Evolutionary conservation across 2,888 invertebrate genomes (phyloP).

Genomic region (Balanococcus diminutus): DNA sequence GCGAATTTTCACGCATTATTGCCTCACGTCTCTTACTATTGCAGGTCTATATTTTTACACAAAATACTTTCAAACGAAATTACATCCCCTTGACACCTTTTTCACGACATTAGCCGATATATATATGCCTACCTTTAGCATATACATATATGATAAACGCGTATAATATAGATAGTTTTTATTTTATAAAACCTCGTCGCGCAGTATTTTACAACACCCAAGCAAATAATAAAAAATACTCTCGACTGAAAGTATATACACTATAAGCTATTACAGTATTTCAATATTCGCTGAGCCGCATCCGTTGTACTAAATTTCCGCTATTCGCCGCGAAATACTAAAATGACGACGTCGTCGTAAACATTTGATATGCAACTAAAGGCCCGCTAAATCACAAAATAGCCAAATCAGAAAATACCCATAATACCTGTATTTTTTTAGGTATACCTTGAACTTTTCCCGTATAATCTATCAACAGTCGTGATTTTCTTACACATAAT

Average conservation of each 20-base stretch:
- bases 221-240: neutral
- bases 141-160: slow-evolving; percentile 2
- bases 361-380: neutral
- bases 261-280: neutral
- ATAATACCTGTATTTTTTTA: neutral
- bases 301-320: neutral
- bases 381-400: neutral
- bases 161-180: neutral
- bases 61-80: neutral
- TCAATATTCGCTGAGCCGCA: neutral
- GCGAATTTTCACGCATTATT: neutral
- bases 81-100: neutral
- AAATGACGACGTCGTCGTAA: neutral
- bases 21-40: too few relatives aligned
- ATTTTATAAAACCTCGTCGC: neutral
- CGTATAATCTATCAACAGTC: too few relatives aligned
- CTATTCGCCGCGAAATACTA: neutral
- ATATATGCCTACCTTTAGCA: neutral
- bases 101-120: neutral
- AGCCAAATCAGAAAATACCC: neutral
- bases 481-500: neutral
- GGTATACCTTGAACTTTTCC: too few relatives aligned
- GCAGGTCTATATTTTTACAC: neutral
- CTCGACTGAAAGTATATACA: neutral
- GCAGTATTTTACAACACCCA: slow-evolving; percentile 19